Evolutionary conservation across 2,888 invertebrate genomes (phyloP).

Genomic region (Drosophila fulvimacula): DNA sequence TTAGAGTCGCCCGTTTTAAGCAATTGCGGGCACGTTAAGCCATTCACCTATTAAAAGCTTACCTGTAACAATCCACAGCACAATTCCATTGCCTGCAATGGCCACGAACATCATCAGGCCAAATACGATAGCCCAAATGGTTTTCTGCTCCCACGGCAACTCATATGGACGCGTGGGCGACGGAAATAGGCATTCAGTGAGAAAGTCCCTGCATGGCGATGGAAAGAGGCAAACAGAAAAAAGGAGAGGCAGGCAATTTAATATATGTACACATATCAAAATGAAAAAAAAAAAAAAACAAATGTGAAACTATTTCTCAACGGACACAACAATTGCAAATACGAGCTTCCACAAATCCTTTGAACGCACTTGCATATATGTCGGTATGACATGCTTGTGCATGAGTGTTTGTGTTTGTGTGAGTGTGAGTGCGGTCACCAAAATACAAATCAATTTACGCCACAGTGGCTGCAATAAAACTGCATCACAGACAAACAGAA

Average conservation of each 20-base stretch:
- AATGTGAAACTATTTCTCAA: constrained; percentile 11
- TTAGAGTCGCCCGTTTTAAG: constrained; percentile 15
- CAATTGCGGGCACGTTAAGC: constrained; percentile 6
- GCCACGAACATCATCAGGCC: constrained; percentile 91
- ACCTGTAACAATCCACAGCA: constrained; percentile 97
- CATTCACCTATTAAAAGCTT: constrained; percentile 76
- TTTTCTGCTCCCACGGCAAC: constrained; percentile 88
- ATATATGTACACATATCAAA: neutral
- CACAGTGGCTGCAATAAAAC: constrained; percentile 34
- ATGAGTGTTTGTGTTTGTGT: neutral
- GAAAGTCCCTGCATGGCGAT: constrained; percentile 85
- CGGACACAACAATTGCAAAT: constrained; percentile 12
- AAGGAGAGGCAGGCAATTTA: neutral
- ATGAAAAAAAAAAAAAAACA: constrained; percentile 7
- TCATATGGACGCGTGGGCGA: constrained; percentile 87
- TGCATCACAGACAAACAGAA: constrained; percentile 2
- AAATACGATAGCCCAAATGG: constrained; percentile 91
- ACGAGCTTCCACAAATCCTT: constrained; percentile 19
- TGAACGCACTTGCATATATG: constrained; percentile 5
- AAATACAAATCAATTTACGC: constrained; percentile 34
- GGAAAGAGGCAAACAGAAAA: neutral
- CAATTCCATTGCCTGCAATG: constrained; percentile 94
- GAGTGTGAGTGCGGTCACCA: constrained; percentile 3
- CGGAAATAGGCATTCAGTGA: constrained; percentile 87
- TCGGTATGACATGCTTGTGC: neutral